These are phyloP conservation scores for Lithosia quadra DNA, from an alignment of 2,888 invertebrate species.

Conservation along the genomic window DNA sequence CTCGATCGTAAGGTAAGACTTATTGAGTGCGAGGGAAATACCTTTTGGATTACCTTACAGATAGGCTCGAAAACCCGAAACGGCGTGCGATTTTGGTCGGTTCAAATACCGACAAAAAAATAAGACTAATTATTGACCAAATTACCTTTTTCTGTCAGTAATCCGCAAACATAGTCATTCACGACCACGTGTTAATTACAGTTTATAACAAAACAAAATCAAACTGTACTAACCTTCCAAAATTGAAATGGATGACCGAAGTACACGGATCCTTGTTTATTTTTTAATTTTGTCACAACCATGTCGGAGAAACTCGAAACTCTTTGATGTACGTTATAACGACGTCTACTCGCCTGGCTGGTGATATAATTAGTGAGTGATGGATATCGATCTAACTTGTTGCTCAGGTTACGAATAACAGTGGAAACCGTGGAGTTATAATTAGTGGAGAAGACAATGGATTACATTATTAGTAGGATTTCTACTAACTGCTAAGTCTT, in stretches of 20 bases:
- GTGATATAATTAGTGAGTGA: slow-evolving; percentile 16
- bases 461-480: no score
- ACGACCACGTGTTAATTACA: background rate
- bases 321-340: background rate
- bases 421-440: background rate
- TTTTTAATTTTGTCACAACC: slow-evolving; percentile 53
- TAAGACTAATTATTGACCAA: no score
- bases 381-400: slow-evolving; percentile 69
- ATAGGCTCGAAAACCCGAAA: no score
- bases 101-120: no score
- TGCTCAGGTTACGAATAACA: slow-evolving; percentile 50
- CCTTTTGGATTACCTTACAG: no score
- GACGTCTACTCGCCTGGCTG: background rate
- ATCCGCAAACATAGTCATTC: background rate
- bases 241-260: slow-evolving; percentile 74
- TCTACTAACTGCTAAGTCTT: no score
- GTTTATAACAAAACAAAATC: background rate
- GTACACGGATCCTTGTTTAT: slow-evolving; percentile 60
- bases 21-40: no score
- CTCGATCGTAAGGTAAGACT: no score
- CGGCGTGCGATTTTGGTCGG: no score
- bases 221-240: slow-evolving; percentile 65
- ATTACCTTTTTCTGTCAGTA: background rate
- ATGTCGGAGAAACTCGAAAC: slow-evolving; percentile 37
- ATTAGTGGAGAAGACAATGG: background rate